These are phyloP conservation scores for Chionis minor DNA, from an alignment of 2,113 vertebrate genomes.

Conservation along the genomic window DNA sequence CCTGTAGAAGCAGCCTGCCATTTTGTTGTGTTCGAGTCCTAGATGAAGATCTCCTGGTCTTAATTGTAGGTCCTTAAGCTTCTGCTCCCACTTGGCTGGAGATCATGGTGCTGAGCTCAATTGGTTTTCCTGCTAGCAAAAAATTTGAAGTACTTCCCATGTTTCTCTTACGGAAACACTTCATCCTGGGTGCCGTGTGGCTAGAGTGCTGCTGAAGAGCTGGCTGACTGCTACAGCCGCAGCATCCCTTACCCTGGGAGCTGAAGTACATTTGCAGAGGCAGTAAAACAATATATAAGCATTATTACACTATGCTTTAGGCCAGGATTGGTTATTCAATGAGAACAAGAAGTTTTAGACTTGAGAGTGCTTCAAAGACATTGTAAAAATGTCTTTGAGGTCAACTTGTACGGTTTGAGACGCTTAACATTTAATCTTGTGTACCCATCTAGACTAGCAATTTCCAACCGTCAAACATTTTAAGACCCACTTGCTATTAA, in stretches of 20 bases:
- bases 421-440: slow-evolving; percentile 4
- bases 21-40: background rate
- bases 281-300: background rate
- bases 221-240: background rate
- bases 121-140: background rate
- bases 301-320: background rate
- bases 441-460: slow-evolving; percentile 10
- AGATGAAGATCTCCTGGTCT: background rate
- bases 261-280: background rate
- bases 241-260: background rate
- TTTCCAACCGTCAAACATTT: background rate
- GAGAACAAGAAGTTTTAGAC: background rate
- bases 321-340: background rate
- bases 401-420: background rate
- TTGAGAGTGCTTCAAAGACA: background rate
- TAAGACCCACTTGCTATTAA: background rate
- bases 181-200: background rate
- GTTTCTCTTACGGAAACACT: background rate
- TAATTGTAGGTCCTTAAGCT: background rate
- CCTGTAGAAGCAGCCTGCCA: background rate
- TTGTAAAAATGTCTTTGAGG: background rate
- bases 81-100: background rate
- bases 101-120: background rate
- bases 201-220: background rate
- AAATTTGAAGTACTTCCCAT: background rate